Percentiles rank a stretch among this genome's conserved stretches.
These are phyloP conservation scores for Mamestra brassicae DNA, from an alignment of 2,888 invertebrate species.

Conservation along the genomic window DNA sequence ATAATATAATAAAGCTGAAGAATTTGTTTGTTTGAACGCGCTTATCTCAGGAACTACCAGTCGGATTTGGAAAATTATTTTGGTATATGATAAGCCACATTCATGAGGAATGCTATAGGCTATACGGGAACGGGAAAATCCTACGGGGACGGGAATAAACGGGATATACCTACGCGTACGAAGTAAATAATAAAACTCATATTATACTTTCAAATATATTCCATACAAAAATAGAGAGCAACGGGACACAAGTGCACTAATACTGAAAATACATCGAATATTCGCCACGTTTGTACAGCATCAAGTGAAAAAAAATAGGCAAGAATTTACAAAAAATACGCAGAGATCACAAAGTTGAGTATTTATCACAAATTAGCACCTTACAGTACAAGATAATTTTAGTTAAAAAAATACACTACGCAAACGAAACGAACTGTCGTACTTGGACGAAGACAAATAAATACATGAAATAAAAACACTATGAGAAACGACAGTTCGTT, in stretches of 20 bases:
- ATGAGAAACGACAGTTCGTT: conserved; percentile 10
- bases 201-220: conserved; percentile 55
- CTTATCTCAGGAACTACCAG: too few relatives aligned
- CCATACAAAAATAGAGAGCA: conserved; percentile 76
- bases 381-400: conserved; percentile 51
- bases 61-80: too few relatives aligned
- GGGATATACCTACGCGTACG: too few relatives aligned
- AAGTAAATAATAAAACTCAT: conserved; percentile 20
- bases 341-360: conserved; percentile 77
- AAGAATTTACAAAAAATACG: conserved; percentile 73
- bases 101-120: too few relatives aligned
- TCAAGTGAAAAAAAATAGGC: conserved; percentile 70
- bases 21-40: too few relatives aligned
- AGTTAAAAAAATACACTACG: conserved; percentile 36
- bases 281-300: conserved; percentile 74
- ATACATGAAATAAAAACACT: background rate
- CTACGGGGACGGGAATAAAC: too few relatives aligned
- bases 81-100: too few relatives aligned
- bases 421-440: conserved; percentile 28
- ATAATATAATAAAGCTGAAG: too few relatives aligned
- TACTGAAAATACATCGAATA: conserved; percentile 78
- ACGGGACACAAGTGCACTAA: conserved; percentile 78
- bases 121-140: too few relatives aligned
- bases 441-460: conserved; percentile 18
- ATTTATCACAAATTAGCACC: conserved; percentile 81